Percentiles rank a stretch among this genome's conserved stretches.
Evolutionary conservation across 2,797 vertebrate genomes (phyloP).

Genomic region (Acanthis flammea): DNA sequence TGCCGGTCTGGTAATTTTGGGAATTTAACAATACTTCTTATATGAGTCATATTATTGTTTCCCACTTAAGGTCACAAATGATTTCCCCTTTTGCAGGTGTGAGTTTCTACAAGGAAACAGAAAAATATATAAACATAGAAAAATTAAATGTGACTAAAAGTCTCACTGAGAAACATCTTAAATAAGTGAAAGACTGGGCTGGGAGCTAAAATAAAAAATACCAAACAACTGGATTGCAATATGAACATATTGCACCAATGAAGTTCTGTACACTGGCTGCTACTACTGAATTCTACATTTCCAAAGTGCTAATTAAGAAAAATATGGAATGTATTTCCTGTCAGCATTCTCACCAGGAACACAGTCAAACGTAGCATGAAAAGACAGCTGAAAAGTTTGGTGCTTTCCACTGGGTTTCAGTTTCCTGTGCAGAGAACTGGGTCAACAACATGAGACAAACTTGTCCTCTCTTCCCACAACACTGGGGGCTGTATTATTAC

Average conservation of each 20-base stretch:
- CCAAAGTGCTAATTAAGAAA: not conserved
- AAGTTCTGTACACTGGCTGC: not conserved
- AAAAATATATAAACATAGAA: not conserved
- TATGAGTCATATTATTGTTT: not conserved
- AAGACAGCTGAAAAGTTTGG: constrained; percentile 29
- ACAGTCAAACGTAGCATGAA: not conserved
- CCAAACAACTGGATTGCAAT: not conserved
- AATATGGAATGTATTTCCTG: constrained; percentile 15
- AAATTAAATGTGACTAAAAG: not conserved
- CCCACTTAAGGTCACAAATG: not conserved
- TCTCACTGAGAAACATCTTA: not conserved
- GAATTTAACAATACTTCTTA: not conserved
- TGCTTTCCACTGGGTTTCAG: constrained; percentile 36
- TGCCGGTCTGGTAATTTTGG: not conserved
- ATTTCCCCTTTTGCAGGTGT: not conserved
- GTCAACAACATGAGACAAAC: not conserved
- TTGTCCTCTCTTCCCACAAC: not conserved
- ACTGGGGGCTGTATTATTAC: not conserved
- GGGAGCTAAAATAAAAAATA: not conserved
- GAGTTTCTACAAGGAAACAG: not conserved
- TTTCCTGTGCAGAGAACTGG: constrained; percentile 23
- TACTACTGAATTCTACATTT: not conserved
- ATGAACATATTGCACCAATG: not conserved
- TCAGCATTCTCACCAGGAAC: not conserved
- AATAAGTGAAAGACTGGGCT: not conserved